Percentiles rank a stretch among this genome's conserved stretches.
phyloP scores from a whole-genome alignment of 2,888 invertebrate species.

The Drosophila tanythrix region DNA sequence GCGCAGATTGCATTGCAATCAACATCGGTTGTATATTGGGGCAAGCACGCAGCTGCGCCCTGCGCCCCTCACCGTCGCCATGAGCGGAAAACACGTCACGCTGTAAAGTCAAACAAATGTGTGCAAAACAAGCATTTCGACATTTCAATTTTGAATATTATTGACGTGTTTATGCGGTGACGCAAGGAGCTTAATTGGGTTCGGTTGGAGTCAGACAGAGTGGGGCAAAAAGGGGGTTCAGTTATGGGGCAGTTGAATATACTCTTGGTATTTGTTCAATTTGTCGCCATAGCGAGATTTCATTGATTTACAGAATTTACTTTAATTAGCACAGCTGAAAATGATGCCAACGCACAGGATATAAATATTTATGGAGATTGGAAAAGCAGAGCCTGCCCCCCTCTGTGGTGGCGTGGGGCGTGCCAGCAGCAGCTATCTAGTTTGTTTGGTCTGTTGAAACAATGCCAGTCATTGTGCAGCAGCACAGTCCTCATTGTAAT shows the following conservation, averaged over 20 bases:
- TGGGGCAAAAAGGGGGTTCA: no score
- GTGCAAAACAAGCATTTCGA: conserved; percentile 77
- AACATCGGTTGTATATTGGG: conserved; percentile 7
- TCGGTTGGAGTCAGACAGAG: not conserved
- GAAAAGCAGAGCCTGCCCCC: not conserved
- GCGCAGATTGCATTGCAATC: conserved; percentile 63
- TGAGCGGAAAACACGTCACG: not conserved
- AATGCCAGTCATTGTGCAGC: conserved; percentile 63
- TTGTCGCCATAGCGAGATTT: conserved; percentile 40
- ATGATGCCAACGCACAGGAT: conserved; percentile 22
- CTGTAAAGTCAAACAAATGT: conserved; percentile 67
- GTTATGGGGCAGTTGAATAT: not conserved
- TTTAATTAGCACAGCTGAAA: conserved; percentile 69
- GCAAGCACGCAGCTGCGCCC: conserved; percentile 2
- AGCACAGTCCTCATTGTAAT: conserved; percentile 14
- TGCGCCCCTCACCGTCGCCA: not conserved
- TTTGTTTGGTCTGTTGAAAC: conserved; percentile 65
- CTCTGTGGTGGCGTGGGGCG: conserved; percentile 12
- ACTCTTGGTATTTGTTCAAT: conserved; percentile 27
- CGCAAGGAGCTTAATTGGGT: not conserved
- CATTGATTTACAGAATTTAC: conserved; percentile 70
- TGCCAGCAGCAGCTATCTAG: conserved; percentile 25
- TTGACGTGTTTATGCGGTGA: conserved; percentile 66
- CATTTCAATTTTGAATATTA: conserved; percentile 77
- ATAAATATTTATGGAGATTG: conserved; percentile 13